phyloP scores from a whole-genome alignment of 1,140 invertebrate species.

The Holotrichia oblita region DNA sequence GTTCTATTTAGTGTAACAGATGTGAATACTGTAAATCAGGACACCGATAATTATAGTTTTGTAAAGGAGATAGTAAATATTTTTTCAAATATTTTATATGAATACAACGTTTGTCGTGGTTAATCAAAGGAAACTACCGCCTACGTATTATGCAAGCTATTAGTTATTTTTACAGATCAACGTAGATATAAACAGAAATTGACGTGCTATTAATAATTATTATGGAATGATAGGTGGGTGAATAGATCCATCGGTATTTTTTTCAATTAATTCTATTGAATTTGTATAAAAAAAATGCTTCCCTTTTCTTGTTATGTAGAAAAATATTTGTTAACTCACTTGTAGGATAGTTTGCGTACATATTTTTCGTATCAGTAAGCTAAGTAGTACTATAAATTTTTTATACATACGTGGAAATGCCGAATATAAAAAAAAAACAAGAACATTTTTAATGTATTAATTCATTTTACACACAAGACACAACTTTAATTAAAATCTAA shows the following conservation, averaged over 20 bases:
- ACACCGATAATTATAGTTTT: neutral
- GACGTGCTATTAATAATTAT: neutral
- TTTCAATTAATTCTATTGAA: too few relatives aligned
- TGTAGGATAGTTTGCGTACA: too few relatives aligned
- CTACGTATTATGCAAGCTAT: neutral
- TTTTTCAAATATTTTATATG: neutral
- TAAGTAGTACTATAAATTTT: too few relatives aligned
- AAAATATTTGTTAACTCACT: too few relatives aligned
- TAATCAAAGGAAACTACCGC: neutral
- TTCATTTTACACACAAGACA: too few relatives aligned
- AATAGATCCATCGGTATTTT: neutral
- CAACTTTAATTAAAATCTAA: too few relatives aligned
- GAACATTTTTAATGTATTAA: too few relatives aligned
- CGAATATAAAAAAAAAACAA: too few relatives aligned
- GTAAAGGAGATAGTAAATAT: neutral
- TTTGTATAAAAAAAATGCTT: too few relatives aligned
- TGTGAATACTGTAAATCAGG: slow-evolving; percentile 6
- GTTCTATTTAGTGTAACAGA: neutral
- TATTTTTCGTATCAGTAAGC: too few relatives aligned
- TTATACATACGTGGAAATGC: too few relatives aligned
- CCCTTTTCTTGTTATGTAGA: too few relatives aligned
- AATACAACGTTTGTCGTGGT: neutral
- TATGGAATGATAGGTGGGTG: neutral
- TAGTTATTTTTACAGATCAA: neutral
- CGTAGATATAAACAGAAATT: neutral